These are phyloP conservation scores for Sepioteuthis lessoniana DNA, from an alignment of 2,888 invertebrate genomes.

Conservation along the genomic window DNA sequence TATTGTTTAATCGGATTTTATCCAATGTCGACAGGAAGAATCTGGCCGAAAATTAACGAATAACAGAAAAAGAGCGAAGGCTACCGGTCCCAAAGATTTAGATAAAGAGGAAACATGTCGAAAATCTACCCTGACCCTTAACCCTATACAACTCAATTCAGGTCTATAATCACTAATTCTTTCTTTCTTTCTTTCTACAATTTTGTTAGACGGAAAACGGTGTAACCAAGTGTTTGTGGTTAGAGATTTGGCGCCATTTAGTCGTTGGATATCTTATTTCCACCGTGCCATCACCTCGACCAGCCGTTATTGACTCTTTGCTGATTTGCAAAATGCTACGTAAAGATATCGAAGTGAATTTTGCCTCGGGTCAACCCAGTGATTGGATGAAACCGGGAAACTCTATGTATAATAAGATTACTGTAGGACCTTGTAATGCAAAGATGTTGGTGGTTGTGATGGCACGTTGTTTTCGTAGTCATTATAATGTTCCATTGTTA, in stretches of 20 bases:
- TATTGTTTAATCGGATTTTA: neutral
- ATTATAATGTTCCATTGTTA: neutral
- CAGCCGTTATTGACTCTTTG: neutral
- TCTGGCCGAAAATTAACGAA: neutral
- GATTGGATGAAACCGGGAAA: neutral
- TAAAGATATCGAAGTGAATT: conserved; percentile 16
- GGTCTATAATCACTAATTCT: neutral
- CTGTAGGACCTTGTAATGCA: neutral
- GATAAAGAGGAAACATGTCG: neutral
- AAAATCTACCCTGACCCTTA: too few species aligned
- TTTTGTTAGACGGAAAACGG: neutral
- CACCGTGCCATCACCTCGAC: neutral
- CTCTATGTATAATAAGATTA: neutral
- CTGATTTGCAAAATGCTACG: conserved; percentile 33
- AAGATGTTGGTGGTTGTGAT: neutral
- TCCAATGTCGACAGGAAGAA: neutral
- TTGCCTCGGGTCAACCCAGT: neutral
- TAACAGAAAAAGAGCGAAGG: neutral
- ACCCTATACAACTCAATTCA: neutral
- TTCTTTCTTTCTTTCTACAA: neutral
- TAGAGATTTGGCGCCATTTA: neutral
- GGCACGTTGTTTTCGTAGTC: neutral
- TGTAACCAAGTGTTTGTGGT: neutral
- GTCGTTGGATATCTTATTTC: neutral
- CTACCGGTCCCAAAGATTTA: neutral